phyloP scores from a whole-genome alignment of 35 echinoderm and acorn worm species.

The Apostichopus californicus region DNA sequence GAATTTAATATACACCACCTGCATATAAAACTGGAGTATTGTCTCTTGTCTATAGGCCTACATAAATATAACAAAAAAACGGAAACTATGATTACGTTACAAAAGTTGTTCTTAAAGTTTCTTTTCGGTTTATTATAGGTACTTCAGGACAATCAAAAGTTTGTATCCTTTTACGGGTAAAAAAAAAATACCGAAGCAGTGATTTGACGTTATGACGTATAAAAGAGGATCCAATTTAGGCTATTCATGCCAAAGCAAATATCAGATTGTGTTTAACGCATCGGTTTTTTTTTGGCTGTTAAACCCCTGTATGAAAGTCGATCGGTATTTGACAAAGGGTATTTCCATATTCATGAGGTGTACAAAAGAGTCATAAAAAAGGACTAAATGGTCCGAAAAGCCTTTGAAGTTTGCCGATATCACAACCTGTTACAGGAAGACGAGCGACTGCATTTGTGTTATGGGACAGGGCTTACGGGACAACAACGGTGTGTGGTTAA shows the following conservation, averaged over 20 bases:
- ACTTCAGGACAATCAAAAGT: background rate
- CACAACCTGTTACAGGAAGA: slow-evolving; percentile 11
- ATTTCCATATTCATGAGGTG: slow-evolving; percentile 57
- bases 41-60: too few species aligned
- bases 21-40: too few species aligned
- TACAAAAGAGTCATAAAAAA: slow-evolving; percentile 51
- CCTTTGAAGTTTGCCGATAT: slow-evolving; percentile 47
- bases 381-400: background rate
- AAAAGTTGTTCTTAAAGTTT: too few species aligned
- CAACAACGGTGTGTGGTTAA: slow-evolving; percentile 25
- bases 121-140: too few species aligned
- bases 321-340: slow-evolving; percentile 32
- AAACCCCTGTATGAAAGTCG: background rate
- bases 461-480: background rate
- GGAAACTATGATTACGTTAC: too few species aligned
- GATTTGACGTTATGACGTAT: slow-evolving; percentile 34
- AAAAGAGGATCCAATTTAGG: slow-evolving; percentile 33
- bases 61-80: too few species aligned
- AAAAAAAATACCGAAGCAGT: background rate
- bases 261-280: background rate
- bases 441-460: too few species aligned
- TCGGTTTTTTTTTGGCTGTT: background rate
- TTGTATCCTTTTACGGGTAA: background rate
- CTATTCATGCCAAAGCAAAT: slow-evolving; percentile 28
- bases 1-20: too few species aligned